Base-by-base conservation (phyloP, 1,140 invertebrate genomes). In the Lanistes nyassanus region DNA sequence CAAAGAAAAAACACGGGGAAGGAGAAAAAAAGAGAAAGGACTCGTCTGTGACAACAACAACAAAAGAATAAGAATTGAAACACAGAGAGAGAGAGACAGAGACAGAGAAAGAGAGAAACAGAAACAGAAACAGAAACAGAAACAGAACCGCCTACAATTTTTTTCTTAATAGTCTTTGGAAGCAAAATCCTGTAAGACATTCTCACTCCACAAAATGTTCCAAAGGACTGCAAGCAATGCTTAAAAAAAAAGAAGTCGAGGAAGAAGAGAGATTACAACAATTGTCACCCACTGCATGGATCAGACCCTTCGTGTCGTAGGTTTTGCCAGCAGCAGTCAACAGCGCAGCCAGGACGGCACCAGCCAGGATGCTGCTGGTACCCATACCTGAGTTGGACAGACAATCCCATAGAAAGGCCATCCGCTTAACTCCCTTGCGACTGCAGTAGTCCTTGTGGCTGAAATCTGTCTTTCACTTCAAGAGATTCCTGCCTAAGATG, bases 361-460 rank as follows among this genome's bases (percentile, higher is more conserved):
- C 89, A 7, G 90, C 90, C 56, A 92, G 80, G 53, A 92, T 91
- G 80, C 91, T 91, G 79, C 91, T 92, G 7, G 91, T 91, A 60
- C 91, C 91, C 53, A 92, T 82, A 23, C 91, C 89, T 88, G 56
- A 47, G 76, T 56, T n/a, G 58, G 62, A 47, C 42, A 68, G 66
- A 77, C 29, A 66, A 78, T n/a, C 21, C 23, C 0, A 47, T n/a
- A 16, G 39, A 4, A 69, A n/a, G n/a, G n/a, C n/a, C n/a, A n/a
- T n/a, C n/a, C n/a, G n/a, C n/a, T n/a, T n/a, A n/a, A n/a, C n/a
- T n/a, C n/a, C n/a, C n/a, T n/a, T n/a, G n/a, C n/a, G n/a, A n/a
- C n/a, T n/a, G n/a, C n/a, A n/a, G n/a, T n/a, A n/a, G n/a, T n/a
- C n/a, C n/a, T n/a, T n/a, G n/a, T n/a, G n/a, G n/a, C n/a, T n/a